Evolutionary conservation across 2,113 vertebrate genomes (phyloP).

Genomic region (Miniopterus natalensis): DNA sequence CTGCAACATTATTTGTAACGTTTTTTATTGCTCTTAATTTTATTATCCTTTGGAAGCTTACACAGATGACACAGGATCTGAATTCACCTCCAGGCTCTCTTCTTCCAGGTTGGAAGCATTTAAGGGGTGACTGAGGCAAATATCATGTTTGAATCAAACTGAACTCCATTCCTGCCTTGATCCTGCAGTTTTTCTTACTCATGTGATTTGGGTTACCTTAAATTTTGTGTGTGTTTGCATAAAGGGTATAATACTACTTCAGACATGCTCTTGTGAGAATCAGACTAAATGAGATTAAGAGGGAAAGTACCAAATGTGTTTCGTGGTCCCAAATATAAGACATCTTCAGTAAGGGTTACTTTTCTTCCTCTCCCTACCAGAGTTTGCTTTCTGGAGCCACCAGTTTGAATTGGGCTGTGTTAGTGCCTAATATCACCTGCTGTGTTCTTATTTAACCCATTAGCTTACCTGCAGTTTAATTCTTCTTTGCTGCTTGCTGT

Average conservation of each 20-base stretch:
- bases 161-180: not conserved
- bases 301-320: not conserved
- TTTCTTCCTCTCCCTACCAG: not conserved
- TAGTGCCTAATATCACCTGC: not conserved
- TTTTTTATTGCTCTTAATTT: constrained; percentile 23
- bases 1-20: not conserved
- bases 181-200: constrained; percentile 39
- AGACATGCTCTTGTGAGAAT: not conserved
- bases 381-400: not conserved
- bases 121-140: not conserved
- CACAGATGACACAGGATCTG: not conserved
- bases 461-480: not conserved
- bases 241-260: not conserved
- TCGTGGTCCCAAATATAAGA: not conserved
- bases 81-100: not conserved
- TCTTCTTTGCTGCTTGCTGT: constrained; percentile 24
- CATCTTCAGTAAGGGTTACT: not conserved
- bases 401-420: not conserved
- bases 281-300: constrained; percentile 42
- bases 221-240: constrained; percentile 42
- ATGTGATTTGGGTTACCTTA: not conserved
- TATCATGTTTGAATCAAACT: not conserved
- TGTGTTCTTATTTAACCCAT: not conserved
- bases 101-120: not conserved
- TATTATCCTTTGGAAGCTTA: not conserved